Percentiles rank a stretch among this genome's conserved stretches.
phyloP scores from a whole-genome alignment of 2,797 vertebrate genomes.

The Atherinosoma microstoma region DNA sequence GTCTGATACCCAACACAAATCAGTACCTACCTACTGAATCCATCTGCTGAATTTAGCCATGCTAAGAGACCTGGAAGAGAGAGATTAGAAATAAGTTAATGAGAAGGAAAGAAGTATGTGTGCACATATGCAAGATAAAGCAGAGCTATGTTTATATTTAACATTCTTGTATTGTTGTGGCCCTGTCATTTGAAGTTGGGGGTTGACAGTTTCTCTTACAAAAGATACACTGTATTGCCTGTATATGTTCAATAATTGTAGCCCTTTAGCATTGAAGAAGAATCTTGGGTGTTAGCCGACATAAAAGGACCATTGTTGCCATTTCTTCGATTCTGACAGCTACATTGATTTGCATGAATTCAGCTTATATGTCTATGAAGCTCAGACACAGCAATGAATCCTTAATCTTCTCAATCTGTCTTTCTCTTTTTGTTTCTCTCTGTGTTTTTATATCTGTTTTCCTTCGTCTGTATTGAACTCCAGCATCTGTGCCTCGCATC shows the following conservation, averaged over 20 bases:
- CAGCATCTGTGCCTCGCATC: conserved; percentile 22
- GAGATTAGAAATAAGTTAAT: conserved; percentile 59
- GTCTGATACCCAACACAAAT: conserved; percentile 72
- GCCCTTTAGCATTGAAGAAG: conserved; percentile 59
- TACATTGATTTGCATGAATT: conserved; percentile 70
- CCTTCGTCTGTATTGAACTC: conserved; percentile 30
- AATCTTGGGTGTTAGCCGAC: conserved; percentile 45
- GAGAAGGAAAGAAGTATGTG: conserved; percentile 35
- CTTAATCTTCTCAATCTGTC: conserved; percentile 55
- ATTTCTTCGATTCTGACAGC: conserved; percentile 63
- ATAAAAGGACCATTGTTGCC: conserved; percentile 63
- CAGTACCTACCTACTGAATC: conserved; percentile 65
- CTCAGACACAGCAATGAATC: conserved; percentile 48
- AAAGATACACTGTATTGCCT: conserved; percentile 50
- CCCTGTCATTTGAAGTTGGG: conserved; percentile 41
- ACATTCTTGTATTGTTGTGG: conserved; percentile 48
- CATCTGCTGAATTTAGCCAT: conserved; percentile 71
- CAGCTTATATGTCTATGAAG: conserved; percentile 58
- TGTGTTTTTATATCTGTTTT: conserved; percentile 10
- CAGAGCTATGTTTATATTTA: conserved; percentile 43
- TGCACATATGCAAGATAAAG: conserved; percentile 23
- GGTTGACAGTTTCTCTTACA: conserved; percentile 54
- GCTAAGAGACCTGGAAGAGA: conserved; percentile 56
- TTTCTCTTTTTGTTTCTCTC: conserved; percentile 25
- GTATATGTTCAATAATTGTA: conserved; percentile 70